phyloP scores from a whole-genome alignment of 2,797 vertebrate genomes.

The Myotis daubentonii region DNA sequence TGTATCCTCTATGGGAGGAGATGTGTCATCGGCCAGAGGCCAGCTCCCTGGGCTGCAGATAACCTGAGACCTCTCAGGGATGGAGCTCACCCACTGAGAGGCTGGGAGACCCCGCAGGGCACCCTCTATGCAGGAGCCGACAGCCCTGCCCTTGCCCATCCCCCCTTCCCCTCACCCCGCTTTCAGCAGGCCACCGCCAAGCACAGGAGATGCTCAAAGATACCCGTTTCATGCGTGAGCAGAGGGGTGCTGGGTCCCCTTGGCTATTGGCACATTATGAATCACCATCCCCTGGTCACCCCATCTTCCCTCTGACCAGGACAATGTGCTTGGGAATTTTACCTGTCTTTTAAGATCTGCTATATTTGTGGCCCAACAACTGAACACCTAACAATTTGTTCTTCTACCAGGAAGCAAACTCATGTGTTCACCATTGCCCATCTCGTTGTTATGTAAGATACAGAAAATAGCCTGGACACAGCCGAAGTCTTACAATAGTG shows the following conservation, averaged over 20 bases:
- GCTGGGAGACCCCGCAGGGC: not conserved
- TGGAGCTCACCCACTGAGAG: not conserved
- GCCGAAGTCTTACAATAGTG: fast-evolving
- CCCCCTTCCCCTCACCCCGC: fast-evolving
- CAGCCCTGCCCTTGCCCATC: not conserved
- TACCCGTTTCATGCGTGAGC: not conserved
- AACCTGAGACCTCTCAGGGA: conserved; percentile 46
- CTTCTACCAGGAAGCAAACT: not conserved
- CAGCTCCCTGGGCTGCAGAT: conserved; percentile 55
- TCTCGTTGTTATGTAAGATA: not conserved
- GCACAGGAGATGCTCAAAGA: not conserved
- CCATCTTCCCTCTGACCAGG: not conserved
- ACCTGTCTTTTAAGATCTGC: not conserved
- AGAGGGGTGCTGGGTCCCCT: not conserved
- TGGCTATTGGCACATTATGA: not conserved
- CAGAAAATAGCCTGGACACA: fast-evolving
- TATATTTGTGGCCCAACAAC: no score
- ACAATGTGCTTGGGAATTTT: not conserved
- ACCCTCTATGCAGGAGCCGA: fast-evolving
- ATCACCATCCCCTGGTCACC: not conserved
- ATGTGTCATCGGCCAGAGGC: not conserved
- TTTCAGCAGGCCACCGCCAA: not conserved
- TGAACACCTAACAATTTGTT: not conserved
- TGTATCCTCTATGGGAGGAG: not conserved
- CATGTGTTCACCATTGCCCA: fast-evolving